Conservation (phyloP, 2,797 vertebrate genomes). For the Capromys pilorides region DNA sequence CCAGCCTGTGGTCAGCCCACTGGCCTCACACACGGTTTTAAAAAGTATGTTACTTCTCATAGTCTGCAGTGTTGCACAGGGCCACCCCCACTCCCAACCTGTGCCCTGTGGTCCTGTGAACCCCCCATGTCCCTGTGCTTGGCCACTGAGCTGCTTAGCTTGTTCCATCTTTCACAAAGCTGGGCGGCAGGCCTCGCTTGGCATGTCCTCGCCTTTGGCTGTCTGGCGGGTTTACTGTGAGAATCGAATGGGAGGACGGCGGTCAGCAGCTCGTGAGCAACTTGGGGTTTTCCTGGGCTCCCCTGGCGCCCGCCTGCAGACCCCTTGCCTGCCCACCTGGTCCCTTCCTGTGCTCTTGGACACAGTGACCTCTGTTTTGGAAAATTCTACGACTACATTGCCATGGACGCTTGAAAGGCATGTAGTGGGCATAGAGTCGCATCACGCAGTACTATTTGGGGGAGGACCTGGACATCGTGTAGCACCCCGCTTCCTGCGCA, state of each 20-base stretch:
- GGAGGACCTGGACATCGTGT: background rate
- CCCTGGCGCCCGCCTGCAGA: background rate
- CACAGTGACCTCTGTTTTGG: background rate
- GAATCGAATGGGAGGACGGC: slow-evolving; percentile 7
- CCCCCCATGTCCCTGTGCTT: background rate
- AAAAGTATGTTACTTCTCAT: background rate
- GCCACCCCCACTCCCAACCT: background rate
- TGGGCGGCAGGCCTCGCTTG: background rate
- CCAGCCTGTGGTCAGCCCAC: background rate
- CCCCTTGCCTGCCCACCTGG: background rate
- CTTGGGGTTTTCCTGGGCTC: background rate
- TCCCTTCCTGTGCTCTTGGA: background rate
- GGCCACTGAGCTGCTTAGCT: background rate
- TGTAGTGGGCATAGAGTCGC: background rate
- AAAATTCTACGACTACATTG: slow-evolving; percentile 27
- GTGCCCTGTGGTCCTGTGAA: background rate
- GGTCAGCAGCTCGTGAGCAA: background rate
- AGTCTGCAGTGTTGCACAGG: background rate
- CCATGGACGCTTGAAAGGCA: background rate
- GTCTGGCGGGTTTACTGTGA: background rate
- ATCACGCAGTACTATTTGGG: background rate
- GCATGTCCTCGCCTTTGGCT: slow-evolving; percentile 1
- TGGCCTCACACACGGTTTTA: background rate
- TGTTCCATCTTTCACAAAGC: background rate
- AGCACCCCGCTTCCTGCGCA: background rate